Conservation (phyloP, 1,140 invertebrate genomes). For the Berghia stephanieae region DNA sequence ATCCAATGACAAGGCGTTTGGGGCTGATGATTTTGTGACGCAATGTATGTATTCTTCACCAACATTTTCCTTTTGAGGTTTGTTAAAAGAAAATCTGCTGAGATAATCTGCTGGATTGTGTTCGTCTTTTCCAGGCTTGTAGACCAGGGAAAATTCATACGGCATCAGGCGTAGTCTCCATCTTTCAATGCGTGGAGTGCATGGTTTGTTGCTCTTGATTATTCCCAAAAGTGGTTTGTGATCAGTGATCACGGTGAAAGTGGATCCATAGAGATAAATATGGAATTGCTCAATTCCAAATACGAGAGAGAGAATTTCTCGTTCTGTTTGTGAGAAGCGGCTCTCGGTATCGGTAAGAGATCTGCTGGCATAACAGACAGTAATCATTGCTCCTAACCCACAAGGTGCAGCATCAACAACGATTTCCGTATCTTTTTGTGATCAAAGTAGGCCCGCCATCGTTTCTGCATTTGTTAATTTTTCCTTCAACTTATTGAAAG, state of each 20-base stretch:
- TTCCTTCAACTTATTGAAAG: slow-evolving; percentile 25
- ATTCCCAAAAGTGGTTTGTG: slow-evolving; percentile 57
- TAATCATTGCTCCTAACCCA: slow-evolving; percentile 35
- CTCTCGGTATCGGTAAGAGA: slow-evolving; percentile 26
- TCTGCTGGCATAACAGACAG: slow-evolving; percentile 27
- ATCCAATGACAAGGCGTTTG: slow-evolving; percentile 31
- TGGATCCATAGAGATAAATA: slow-evolving; percentile 63
- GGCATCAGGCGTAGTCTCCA: slow-evolving; percentile 44
- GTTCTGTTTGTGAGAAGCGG: slow-evolving; percentile 66
- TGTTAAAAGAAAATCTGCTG: slow-evolving; percentile 31
- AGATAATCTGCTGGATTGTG: slow-evolving; percentile 44
- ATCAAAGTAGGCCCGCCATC: slow-evolving; percentile 19
- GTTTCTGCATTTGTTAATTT: slow-evolving; percentile 28
- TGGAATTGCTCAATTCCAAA: slow-evolving; percentile 66
- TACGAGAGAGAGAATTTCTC: slow-evolving; percentile 64
- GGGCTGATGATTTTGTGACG: slow-evolving; percentile 24
- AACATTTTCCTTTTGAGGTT: slow-evolving; percentile 30
- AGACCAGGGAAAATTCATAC: slow-evolving; percentile 35
- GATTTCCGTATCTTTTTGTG: not conserved
- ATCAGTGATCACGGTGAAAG: slow-evolving; percentile 62
- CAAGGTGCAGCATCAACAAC: slow-evolving; percentile 34
- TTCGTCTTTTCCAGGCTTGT: slow-evolving; percentile 35
- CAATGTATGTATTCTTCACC: slow-evolving; percentile 38
- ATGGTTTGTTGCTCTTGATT: slow-evolving; percentile 34
- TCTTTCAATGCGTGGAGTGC: slow-evolving; percentile 41